A percentile compares a stretch with the other conserved stretches of the same genome.
Conservation (phyloP, 2,113 vertebrate species). For the Hydropotes inermis region DNA sequence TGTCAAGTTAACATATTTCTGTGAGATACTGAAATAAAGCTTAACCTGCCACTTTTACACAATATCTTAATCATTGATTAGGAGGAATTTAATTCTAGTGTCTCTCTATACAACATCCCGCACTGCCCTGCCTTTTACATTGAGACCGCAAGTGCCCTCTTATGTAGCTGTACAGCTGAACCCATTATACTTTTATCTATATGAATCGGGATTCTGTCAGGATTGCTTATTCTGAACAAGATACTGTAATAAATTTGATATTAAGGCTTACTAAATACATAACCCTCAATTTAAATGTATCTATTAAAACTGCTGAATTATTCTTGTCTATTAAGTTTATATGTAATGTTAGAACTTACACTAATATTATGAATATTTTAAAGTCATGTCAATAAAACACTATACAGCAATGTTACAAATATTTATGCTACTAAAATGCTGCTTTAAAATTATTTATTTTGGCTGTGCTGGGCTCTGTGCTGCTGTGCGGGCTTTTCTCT, state of each 20-base stretch:
- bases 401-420: neutral
- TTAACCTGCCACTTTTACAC: neutral
- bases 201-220: neutral
- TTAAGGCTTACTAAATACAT: constrained; percentile 20
- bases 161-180: neutral
- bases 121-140: neutral
- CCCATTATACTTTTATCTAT: constrained; percentile 8
- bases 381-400: neutral
- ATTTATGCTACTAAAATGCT: neutral
- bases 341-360: neutral
- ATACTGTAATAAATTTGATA: neutral
- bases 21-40: neutral
- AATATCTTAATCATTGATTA: neutral
- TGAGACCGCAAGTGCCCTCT: neutral
- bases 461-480: neutral
- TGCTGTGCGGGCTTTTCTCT: neutral
- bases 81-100: neutral
- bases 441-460: neutral
- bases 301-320: neutral
- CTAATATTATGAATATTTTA: neutral
- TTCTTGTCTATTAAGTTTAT: neutral
- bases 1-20: constrained; percentile 34
- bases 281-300: constrained; percentile 22
- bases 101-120: neutral
- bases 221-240: constrained; percentile 13